phyloP scores from a whole-genome alignment of 64 coral and sea anemone genomes.

The Dendrophyllia cribrosa region DNA sequence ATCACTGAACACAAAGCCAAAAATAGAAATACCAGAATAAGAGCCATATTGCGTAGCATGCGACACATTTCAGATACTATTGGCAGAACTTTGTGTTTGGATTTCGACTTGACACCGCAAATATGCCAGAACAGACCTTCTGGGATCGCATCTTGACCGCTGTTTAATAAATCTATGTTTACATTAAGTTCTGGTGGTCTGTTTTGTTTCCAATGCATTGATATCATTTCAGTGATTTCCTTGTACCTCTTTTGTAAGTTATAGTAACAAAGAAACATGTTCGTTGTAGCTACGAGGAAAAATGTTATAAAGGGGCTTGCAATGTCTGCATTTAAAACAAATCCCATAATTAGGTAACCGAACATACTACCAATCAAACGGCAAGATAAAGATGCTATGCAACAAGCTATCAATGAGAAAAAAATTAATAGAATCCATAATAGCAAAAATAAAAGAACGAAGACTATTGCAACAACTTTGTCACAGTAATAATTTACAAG shows the following conservation, averaged over 20 bases:
- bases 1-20: background rate
- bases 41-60: background rate
- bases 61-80: background rate
- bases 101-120: background rate
- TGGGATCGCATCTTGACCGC: background rate
- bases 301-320: background rate
- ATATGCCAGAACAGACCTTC: background rate
- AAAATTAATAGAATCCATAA: background rate
- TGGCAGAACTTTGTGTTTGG: background rate
- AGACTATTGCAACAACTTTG: no score
- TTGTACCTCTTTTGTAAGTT: conserved; percentile 1
- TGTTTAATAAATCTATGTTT: no score
- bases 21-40: conserved; percentile 5
- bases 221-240: background rate
- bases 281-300: background rate
- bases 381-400: background rate
- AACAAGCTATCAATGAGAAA: background rate
- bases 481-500: no score
- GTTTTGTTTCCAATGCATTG: background rate
- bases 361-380: background rate
- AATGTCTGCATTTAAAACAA: background rate
- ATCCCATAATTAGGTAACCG: background rate
- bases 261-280: background rate
- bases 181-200: no score
- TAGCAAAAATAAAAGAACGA: background rate